Evolutionary conservation across 1,140 invertebrate species (phyloP), one percentile per base, ranked within the genome.

Genomic region (Sitophilus oryzae): DNA sequence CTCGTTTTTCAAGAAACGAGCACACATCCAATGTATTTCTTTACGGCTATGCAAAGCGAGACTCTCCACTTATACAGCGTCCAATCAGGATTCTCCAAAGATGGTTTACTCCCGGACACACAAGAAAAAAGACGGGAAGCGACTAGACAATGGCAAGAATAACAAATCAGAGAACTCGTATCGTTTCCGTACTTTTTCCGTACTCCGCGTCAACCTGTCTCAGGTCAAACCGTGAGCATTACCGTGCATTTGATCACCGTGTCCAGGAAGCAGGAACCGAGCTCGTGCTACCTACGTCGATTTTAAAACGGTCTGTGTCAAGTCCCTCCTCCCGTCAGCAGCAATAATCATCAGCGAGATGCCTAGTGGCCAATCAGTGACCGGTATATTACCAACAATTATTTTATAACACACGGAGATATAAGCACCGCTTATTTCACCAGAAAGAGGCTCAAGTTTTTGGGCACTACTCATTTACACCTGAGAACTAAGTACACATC

Each of bases 131-230:
- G 86, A 53, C 74, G 86, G 49, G 83, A 86, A 65, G 83, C 83
- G 10, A 58, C 63, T 8, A 52, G 68, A 36, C 65, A 67, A 54
- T 69, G 68, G 68, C 70, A 70, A 47, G 91, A 94, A 70, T 87
- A 91, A 62, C 88, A 92, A 66, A 93, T 94, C 23, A 76, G 79
- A 0, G 85, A 89, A 59, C 72, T 95, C 14, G 78, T 86, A 59
- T 70, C 77, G 1, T 66, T 89, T 40, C 72, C 81, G 6, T 79
- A 84, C n/a, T n/a, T n/a, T n/a, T n/a, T n/a, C 19, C 74, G 88
- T 54, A 85, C 84, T 2, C 71, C 83, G 54, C 57, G 56, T 34
- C 59, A 61, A 54, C 59, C 63, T 11, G 52, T 53, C 21, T 37
- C 47, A 15, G 46, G 56, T 43, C 56, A 63, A 37, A 49, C 53